Evolutionary conservation across 2,888 invertebrate species (phyloP).

Genomic region (Pyrgus malvae): DNA sequence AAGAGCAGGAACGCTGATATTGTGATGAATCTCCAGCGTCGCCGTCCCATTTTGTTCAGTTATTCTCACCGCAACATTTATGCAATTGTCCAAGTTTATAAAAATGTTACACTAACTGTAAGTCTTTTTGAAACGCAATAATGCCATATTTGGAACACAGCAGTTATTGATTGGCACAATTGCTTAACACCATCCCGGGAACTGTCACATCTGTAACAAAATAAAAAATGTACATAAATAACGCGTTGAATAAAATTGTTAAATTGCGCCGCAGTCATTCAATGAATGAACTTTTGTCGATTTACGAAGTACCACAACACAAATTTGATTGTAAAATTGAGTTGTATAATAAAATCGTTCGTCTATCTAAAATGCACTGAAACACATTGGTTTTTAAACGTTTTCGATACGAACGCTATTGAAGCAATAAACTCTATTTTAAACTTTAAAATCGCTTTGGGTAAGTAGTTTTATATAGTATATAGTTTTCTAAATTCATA

Average conservation of each 20-base stretch:
- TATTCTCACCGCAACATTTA: constrained; percentile 73
- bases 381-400: not conserved
- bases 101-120: constrained; percentile 15
- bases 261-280: constrained; percentile 1
- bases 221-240: constrained; percentile 27
- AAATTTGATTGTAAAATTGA: constrained; percentile 4
- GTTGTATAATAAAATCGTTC: not conserved
- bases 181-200: constrained; percentile 44
- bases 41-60: constrained; percentile 65
- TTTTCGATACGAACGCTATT: no score
- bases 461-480: no score
- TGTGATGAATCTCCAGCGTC: constrained; percentile 72
- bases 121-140: constrained; percentile 13
- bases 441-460: no score
- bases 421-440: no score
- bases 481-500: no score
- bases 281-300: constrained; percentile 3
- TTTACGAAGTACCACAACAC: not conserved
- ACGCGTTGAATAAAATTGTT: not conserved
- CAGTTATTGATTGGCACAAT: constrained; percentile 38
- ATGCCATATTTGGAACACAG: constrained; percentile 20
- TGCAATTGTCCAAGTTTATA: constrained; percentile 24
- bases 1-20: constrained; percentile 70
- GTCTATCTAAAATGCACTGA: not conserved
- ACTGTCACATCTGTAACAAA: constrained; percentile 71